These are phyloP conservation scores for Falco punctatus DNA, from an alignment of 2,113 vertebrate species.

Conservation along the genomic window DNA sequence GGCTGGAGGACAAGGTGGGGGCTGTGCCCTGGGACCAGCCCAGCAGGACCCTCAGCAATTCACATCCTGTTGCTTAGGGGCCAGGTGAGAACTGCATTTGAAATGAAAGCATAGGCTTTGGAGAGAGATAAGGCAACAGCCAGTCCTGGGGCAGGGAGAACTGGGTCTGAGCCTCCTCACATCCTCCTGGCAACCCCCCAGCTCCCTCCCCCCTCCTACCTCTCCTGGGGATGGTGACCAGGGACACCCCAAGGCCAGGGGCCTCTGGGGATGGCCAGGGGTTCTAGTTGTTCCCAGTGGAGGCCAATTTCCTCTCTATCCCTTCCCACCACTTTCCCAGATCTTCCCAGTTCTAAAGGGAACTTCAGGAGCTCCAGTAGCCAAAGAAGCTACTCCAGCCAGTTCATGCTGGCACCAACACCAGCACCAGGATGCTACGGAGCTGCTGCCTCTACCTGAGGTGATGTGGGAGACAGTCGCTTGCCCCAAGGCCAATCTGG, in stretches of 20 bases:
- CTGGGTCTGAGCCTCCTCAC: background rate
- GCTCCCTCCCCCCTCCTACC: background rate
- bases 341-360: background rate
- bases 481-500: rapidly evolving
- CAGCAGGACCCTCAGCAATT: background rate
- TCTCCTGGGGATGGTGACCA: background rate
- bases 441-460: background rate
- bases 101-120: background rate
- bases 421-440: rapidly evolving
- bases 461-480: background rate
- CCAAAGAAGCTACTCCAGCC: background rate
- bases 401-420: rapidly evolving
- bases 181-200: too few species aligned
- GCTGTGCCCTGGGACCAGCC: rapidly evolving
- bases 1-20: background rate
- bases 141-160: too few species aligned
- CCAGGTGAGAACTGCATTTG: rapidly evolving
- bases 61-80: background rate
- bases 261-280: rapidly evolving
- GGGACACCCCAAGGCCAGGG: background rate
- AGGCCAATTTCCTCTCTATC: background rate
- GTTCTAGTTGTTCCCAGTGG: background rate
- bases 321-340: background rate
- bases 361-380: background rate
- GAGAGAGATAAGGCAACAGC: background rate